These are phyloP conservation scores for Margaritifera margaritifera DNA, from an alignment of 2,888 invertebrate genomes.

Conservation along the genomic window DNA sequence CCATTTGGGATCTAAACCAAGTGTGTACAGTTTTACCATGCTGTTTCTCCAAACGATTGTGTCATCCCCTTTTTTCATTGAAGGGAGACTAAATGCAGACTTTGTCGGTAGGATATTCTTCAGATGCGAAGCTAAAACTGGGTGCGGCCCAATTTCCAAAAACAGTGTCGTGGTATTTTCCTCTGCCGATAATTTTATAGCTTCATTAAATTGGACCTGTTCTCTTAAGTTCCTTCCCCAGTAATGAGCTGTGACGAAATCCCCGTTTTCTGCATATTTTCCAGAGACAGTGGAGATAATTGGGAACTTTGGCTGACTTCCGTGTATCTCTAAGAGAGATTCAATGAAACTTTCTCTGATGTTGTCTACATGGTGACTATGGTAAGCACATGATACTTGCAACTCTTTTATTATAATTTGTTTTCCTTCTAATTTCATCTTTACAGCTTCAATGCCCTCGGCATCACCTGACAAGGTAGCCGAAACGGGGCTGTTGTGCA, in stretches of 20 bases:
- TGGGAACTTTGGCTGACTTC: background rate
- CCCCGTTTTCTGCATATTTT: slow-evolving; percentile 7
- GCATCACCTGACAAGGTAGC: slow-evolving; percentile 29
- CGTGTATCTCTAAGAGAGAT: background rate
- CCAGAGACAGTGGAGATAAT: slow-evolving; percentile 41
- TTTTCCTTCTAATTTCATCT: background rate
- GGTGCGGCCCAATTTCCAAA: slow-evolving; percentile 54
- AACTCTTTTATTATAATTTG: slow-evolving; percentile 4
- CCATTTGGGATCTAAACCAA: slow-evolving; percentile 25
- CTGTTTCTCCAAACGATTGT: slow-evolving; percentile 11
- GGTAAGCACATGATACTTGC: slow-evolving; percentile 39
- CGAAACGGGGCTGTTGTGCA: slow-evolving; percentile 18
- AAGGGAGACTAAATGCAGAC: slow-evolving; percentile 9
- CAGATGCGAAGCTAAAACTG: slow-evolving; percentile 43
- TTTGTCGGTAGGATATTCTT: slow-evolving; percentile 26
- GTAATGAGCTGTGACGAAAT: slow-evolving; percentile 31
- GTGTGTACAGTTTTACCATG: slow-evolving; percentile 19
- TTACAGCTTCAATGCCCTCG: slow-evolving; percentile 15
- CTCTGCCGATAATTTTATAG: slow-evolving; percentile 20
- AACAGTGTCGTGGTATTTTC: slow-evolving; percentile 29
- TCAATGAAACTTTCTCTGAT: slow-evolving; percentile 1
- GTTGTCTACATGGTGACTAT: slow-evolving; percentile 30
- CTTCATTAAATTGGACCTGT: slow-evolving; percentile 44
- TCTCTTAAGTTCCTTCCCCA: slow-evolving; percentile 49
- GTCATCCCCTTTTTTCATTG: slow-evolving; percentile 27